Percentiles rank a stretch among this genome's conserved stretches.
Evolutionary conservation across 1,140 invertebrate genomes (phyloP).

Genomic region (Brachionus plicatilis): DNA sequence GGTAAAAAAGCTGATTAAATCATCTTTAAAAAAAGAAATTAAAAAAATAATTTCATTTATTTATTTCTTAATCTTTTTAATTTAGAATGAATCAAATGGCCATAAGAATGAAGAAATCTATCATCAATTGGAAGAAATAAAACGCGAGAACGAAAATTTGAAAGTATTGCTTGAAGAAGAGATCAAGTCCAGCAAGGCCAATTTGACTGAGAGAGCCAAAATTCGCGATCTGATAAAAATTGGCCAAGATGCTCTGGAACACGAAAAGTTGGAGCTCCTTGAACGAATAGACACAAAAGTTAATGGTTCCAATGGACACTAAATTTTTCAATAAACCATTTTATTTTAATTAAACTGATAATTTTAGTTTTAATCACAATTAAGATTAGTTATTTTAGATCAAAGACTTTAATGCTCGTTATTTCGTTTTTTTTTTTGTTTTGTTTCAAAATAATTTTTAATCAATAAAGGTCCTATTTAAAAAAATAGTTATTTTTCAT

Average conservation of each 20-base stretch:
- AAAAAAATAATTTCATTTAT: background rate
- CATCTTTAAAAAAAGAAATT: background rate
- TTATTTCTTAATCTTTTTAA: background rate
- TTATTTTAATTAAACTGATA: background rate
- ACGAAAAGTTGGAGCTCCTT: slow-evolving; percentile 10
- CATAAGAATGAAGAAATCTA: background rate
- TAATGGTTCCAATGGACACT: background rate
- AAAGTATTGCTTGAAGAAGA: slow-evolving; percentile 29
- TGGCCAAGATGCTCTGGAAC: slow-evolving; percentile 19
- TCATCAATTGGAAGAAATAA: background rate
- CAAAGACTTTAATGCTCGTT: background rate
- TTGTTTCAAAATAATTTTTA: background rate
- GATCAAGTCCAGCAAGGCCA: background rate
- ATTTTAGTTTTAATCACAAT: slow-evolving; percentile 22
- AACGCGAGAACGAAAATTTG: slow-evolving; percentile 13
- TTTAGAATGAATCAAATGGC: background rate
- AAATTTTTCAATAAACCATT: background rate
- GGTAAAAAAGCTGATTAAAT: background rate
- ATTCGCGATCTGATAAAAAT: slow-evolving; percentile 33
- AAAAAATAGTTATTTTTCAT: too few species aligned
- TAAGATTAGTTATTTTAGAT: background rate
- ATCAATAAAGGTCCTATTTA: background rate
- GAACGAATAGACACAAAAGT: slow-evolving; percentile 15
- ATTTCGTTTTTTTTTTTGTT: background rate
- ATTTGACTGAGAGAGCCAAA: background rate